A percentile compares a stretch with the other conserved stretches of the same genome.
These are phyloP conservation scores for Eurypyga helias DNA, from an alignment of 2,113 vertebrate species.

Conservation along the genomic window DNA sequence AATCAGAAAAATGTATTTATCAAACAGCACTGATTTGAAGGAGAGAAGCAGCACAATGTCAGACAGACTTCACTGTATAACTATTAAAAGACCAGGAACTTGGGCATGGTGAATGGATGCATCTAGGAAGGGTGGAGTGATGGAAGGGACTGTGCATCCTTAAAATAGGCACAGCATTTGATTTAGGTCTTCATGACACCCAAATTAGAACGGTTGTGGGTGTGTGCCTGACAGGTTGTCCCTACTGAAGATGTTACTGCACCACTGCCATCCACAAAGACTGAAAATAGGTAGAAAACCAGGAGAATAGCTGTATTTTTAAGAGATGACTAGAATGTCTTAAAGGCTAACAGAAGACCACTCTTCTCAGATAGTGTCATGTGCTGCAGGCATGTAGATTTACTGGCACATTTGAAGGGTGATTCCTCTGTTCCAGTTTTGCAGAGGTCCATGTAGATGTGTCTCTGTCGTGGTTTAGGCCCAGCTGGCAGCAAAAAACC, in stretches of 20 bases:
- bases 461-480: background rate
- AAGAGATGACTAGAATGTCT: background rate
- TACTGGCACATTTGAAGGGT: background rate
- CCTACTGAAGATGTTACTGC: constrained; percentile 49
- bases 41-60: background rate
- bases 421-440: background rate
- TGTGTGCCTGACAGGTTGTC: constrained; percentile 62
- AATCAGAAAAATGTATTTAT: background rate
- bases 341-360: background rate
- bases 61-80: background rate
- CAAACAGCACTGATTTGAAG: background rate
- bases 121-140: background rate
- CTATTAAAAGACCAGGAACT: constrained; percentile 12
- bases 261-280: constrained; percentile 28
- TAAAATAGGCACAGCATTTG: constrained; percentile 40
- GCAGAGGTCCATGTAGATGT: background rate
- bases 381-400: background rate
- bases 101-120: background rate
- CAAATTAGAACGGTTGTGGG: constrained; percentile 60
- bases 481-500: no score
- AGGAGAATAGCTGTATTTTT: background rate
- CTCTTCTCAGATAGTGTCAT: background rate
- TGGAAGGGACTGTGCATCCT: background rate
- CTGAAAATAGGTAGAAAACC: constrained; percentile 44
- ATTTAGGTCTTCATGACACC: constrained; percentile 25